These are phyloP conservation scores for Taenioides sp. DNA, from an alignment of 2,797 vertebrate genomes.

Conservation along the genomic window DNA sequence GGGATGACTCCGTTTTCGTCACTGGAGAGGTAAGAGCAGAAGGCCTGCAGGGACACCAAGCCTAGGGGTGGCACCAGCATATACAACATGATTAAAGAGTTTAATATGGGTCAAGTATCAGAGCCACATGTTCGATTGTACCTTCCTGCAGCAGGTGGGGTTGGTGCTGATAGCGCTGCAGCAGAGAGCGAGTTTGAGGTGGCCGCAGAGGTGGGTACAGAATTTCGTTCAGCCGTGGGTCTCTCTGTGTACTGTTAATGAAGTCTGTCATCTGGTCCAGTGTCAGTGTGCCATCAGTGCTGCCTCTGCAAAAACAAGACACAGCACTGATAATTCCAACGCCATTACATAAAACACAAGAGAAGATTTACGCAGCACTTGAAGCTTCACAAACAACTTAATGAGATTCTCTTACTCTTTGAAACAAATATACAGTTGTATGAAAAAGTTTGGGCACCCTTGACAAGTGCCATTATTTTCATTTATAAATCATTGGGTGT, in stretches of 20 bases:
- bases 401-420: not conserved
- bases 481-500: too few species aligned
- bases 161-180: slow-evolving; percentile 92
- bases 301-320: slow-evolving; percentile 76
- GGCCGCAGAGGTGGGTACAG: slow-evolving; percentile 94
- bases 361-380: not conserved
- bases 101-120: not conserved
- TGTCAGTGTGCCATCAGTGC: slow-evolving; percentile 81
- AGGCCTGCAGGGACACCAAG: slow-evolving; percentile 89
- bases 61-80: slow-evolving; percentile 67
- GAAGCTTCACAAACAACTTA: not conserved
- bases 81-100: not conserved
- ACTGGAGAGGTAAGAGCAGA: slow-evolving; percentile 89
- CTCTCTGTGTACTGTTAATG: slow-evolving; percentile 92
- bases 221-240: slow-evolving; percentile 95
- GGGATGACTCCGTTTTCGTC: slow-evolving; percentile 95
- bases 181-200: slow-evolving; percentile 86
- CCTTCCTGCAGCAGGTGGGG: slow-evolving; percentile 85
- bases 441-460: too few species aligned
- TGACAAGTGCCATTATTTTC: too few species aligned
- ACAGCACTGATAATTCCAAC: not conserved
- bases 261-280: slow-evolving; percentile 97
- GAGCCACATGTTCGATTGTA: slow-evolving; percentile 48
- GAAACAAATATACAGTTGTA: not conserved
- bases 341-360: too few species aligned